phyloP scores from a whole-genome alignment of 1,140 invertebrate species.

The Cotesia typhae region DNA sequence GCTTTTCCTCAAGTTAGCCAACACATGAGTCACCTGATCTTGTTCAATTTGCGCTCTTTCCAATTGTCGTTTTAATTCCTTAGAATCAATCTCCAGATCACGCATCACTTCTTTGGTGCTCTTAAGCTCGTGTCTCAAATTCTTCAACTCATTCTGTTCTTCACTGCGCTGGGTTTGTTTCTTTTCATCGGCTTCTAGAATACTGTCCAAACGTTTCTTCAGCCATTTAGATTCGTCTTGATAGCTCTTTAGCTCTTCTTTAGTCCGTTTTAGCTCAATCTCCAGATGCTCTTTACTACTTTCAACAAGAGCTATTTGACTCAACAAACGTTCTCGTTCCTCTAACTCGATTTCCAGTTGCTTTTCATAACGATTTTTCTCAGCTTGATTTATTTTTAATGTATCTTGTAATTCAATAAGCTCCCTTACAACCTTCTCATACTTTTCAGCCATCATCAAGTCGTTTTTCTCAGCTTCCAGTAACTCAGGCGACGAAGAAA shows the following conservation, averaged over 20 bases:
- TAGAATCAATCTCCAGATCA: conserved; percentile 65
- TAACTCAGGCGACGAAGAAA: conserved; percentile 29
- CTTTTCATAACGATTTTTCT: conserved; percentile 63
- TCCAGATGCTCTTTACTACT: conserved; percentile 67
- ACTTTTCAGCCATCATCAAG: conserved; percentile 56
- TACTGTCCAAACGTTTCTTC: conserved; percentile 56
- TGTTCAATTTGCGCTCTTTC: conserved; percentile 45
- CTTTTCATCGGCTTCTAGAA: conserved; percentile 53
- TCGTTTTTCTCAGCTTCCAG: conserved; percentile 48
- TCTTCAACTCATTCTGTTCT: conserved; percentile 65
- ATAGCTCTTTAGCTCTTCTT: conserved; percentile 67
- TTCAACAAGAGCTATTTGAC: conserved; percentile 67
- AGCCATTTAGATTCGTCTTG: conserved; percentile 68
- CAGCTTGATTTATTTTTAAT: conserved; percentile 63
- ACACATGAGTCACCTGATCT: conserved; percentile 36
- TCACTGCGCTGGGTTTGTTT: conserved; percentile 51
- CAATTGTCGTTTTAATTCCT: conserved; percentile 54
- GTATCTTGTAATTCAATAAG: conserved; percentile 62
- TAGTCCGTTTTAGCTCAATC: conserved; percentile 63
- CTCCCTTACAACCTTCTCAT: conserved; percentile 62
- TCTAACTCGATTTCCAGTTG: conserved; percentile 71
- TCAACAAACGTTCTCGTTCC: conserved; percentile 71
- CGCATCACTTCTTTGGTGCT: conserved; percentile 58
- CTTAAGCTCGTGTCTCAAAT: conserved; percentile 59
- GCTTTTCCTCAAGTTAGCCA: conserved; percentile 44